Evolutionary conservation across 2,113 vertebrate genomes (phyloP).

Genomic region (Bambusicola thoracicus): DNA sequence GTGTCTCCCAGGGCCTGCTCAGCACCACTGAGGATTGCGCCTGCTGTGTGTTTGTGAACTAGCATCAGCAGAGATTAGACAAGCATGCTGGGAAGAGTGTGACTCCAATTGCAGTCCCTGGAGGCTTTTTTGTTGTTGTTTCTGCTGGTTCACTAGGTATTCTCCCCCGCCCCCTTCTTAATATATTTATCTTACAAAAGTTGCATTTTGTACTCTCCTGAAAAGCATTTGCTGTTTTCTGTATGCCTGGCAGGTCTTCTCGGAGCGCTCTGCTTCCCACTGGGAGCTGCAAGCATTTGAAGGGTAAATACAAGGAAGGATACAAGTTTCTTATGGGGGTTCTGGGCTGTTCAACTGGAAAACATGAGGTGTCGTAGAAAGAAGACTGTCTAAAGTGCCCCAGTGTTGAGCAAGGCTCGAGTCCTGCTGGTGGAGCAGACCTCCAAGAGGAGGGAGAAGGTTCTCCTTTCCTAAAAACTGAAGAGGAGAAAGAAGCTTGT

Average conservation of each 20-base stretch:
- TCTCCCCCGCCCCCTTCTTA: neutral
- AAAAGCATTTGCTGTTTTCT: neutral
- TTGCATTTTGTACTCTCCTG: neutral
- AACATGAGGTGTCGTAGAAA: neutral
- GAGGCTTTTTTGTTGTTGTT: constrained; percentile 10
- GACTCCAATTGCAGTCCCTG: neutral
- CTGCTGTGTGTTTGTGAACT: constrained; percentile 16
- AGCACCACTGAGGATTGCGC: neutral
- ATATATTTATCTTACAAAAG: neutral
- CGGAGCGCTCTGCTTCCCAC: neutral
- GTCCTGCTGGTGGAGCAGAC: neutral
- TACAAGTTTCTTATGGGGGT: neutral
- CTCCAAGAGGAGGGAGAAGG: neutral
- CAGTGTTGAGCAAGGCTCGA: neutral
- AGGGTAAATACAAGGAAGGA: neutral
- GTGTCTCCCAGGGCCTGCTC: neutral
- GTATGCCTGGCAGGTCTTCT: neutral
- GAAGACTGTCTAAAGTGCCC: neutral
- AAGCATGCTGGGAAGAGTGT: neutral
- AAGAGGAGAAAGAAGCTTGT: neutral
- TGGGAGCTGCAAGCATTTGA: neutral
- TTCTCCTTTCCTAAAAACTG: neutral
- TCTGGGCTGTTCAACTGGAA: neutral
- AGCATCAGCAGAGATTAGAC: constrained; percentile 44
- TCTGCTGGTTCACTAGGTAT: neutral